Conservation (phyloP, 2,888 invertebrate species). For the Zhuqinia jingwanae region DNA sequence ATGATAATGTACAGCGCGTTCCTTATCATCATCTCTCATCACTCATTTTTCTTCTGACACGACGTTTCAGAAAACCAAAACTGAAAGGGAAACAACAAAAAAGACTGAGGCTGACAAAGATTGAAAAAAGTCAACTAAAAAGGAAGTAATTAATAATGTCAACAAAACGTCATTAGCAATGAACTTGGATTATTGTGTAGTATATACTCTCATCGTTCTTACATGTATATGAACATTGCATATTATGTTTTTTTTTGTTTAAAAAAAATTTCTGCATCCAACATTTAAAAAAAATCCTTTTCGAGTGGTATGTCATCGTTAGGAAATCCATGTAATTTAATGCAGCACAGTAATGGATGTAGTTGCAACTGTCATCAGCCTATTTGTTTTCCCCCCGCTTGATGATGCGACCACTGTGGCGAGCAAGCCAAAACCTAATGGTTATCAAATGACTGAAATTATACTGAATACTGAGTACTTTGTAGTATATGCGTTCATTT, state of each 20-base stretch:
- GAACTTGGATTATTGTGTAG: neutral
- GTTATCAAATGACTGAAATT: no score
- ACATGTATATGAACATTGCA: no score
- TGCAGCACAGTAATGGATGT: constrained; percentile 5
- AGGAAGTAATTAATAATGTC: constrained; percentile 58
- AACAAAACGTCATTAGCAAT: constrained; percentile 34
- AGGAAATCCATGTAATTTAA: constrained; percentile 27
- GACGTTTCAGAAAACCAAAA: neutral
- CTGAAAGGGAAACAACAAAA: neutral
- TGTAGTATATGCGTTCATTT: neutral
- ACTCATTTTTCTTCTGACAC: constrained; percentile 1
- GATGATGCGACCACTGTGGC: no score
- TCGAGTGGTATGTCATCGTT: neutral
- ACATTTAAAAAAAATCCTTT: neutral
- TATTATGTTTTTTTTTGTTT: neutral
- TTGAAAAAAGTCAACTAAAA: constrained; percentile 16
- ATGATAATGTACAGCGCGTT: neutral
- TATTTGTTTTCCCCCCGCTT: neutral
- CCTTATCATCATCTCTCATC: constrained; percentile 27
- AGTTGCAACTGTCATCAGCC: constrained; percentile 32
- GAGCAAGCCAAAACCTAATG: no score
- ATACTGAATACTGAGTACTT: no score
- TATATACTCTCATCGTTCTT: no score
- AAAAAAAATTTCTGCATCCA: no score
- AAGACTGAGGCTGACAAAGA: constrained; percentile 10